Evolutionary conservation across 1,140 invertebrate genomes (phyloP), one percentile per base, ranked within the genome.

Genomic region (Drosophila sturtevanti): DNA sequence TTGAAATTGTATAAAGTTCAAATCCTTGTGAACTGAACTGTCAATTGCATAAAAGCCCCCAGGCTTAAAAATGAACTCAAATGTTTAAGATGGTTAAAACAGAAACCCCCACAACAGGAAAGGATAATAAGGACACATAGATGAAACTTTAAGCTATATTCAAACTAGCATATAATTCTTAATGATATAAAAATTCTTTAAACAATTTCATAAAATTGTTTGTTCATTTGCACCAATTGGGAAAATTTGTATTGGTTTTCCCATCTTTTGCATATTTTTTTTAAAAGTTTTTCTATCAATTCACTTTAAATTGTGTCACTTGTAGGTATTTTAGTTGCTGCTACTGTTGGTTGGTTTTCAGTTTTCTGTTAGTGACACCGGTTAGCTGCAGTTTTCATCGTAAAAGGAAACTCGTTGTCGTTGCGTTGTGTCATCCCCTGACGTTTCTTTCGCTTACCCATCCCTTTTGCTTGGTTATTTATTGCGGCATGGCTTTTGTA

Each of bases 321-420:
- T n/a, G n/a, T n/a, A n/a, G 38, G 41, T 21, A 21, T 48, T 14
- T 18, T 48, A 21, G 41, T 18, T 52, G 64, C 68, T 76, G 24
- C 22, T 34, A 7, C 27, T 14, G 14, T 3, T 52, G n/a, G 27
- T 31, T 31, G 27, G 27, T 31, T 31, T 31, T 31, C n/a, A 6
- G 18, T 48, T 74, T 74, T 37, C 71, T 74, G 72, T 27, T 52
- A 35, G 18, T 63, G 72, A 76, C 72, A 76, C 75, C 71, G 75
- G 48, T 56, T 75, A 68, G 51, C 72, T 68, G 72, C 72, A 76
- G 75, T 75, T 75, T 75, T 41, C 60, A 31, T 22, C 38, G 31
- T 41, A 24, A 34, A 64, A 54, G 41, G 51, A 74, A 75, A 59
- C 34, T 35, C 27, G 24, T 5, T 65, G 61, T 60, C 51, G 27